Conservation (phyloP, 2,888 invertebrate genomes). For the Machimus rusticus region DNA sequence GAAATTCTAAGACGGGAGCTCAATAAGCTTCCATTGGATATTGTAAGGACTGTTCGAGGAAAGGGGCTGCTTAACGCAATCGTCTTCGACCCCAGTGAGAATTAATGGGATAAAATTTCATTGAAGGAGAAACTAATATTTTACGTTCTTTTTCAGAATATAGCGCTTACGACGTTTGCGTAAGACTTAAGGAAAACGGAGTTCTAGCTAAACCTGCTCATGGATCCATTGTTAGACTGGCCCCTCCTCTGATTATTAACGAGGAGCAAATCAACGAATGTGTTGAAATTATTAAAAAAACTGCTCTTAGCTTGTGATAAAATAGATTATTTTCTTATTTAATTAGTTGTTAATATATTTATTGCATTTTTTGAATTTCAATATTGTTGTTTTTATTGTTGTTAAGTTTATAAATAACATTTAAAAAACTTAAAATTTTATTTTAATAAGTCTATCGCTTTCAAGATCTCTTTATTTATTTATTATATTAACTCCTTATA, state of each 20-base stretch:
- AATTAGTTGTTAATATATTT: background rate
- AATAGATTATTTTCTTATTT: background rate
- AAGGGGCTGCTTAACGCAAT: conserved; percentile 92
- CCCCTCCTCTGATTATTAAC: conserved; percentile 91
- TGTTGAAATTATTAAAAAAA: conserved; percentile 77
- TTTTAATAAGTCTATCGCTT: too few species aligned
- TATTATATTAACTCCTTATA: too few species aligned
- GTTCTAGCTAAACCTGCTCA: conserved; percentile 96
- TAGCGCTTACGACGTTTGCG: conserved; percentile 89
- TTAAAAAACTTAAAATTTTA: background rate
- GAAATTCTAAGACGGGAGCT: conserved; percentile 75
- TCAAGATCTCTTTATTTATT: too few species aligned
- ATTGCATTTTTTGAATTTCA: background rate
- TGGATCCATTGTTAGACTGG: conserved; percentile 91
- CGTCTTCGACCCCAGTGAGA: conserved; percentile 76
- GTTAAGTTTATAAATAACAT: background rate
- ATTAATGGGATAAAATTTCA: background rate
- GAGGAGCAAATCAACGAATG: conserved; percentile 81
- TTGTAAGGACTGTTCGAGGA: conserved; percentile 80
- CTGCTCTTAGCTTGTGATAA: conserved; percentile 57
- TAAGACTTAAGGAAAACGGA: conserved; percentile 86
- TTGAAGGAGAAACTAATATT: background rate
- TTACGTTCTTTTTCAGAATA: conserved; percentile 52
- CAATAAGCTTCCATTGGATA: conserved; percentile 76
- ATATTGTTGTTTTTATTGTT: background rate